Base-by-base conservation (phyloP, 2,888 invertebrate genomes). In the Pollenia griseotomentosa region DNA sequence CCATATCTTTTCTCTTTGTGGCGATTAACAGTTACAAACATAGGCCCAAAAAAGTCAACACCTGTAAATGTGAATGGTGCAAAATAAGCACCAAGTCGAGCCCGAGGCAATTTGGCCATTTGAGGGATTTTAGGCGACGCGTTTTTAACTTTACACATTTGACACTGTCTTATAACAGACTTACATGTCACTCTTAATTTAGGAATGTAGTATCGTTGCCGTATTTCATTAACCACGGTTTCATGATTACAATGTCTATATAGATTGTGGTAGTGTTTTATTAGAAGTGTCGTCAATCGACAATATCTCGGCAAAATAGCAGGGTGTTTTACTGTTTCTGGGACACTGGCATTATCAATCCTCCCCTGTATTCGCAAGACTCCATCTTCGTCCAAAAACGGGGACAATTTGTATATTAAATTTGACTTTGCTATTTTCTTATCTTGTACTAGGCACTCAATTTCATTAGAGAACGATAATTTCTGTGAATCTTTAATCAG, bases 201-300 rank as follows among this genome's bases (percentile, higher is more conserved):
- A 10, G 83, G 61, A 59, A 87, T 83, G 44, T 87, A 83, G 14
- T 70, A 83, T 6, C 57, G 66, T 81, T 84, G 85, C 0, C 87
- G 68, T n/a, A 88, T 51, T 63, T 88, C 88, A 11, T 88, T 86
- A 33, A 83, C 78, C 6, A 75, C 81, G 1, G 85, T 88, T 66
- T 88, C 88, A 23, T 77, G 71, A 68, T 66, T 80, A 8, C 61
- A 6, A 65, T 88, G 81, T 8, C 79, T 57, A 16, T 73, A 71
- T 7, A 77, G 7, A 8, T 51, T 42, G 23, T 81, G 81, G 14
- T 55, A 73, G 33, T 73, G 57, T 40, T 6, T 55, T 66, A 57
- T 65, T 55, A 84, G 11, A 6, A 84, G 78, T 2, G n/a, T 42
- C 44, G 83, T 66, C 48, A 66, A 44, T 0, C 65, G 61, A 42